Conservation (phyloP, 2,797 vertebrate species). For the Sebastes matsubarae region DNA sequence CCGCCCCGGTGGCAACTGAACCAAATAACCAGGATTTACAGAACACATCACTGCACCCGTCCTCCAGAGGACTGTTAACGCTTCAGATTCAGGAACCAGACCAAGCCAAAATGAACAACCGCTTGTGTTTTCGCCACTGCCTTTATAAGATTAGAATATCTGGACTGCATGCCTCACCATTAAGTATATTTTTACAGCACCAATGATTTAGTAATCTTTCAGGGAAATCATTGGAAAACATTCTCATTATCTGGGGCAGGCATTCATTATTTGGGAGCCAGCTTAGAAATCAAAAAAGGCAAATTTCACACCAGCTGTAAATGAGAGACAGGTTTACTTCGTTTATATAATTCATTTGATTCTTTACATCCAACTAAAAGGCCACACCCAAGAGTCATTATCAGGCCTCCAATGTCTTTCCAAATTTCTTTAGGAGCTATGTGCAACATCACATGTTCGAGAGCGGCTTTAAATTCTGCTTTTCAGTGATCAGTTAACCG, state of each 20-base stretch:
- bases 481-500: neutral
- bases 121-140: neutral
- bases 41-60: neutral
- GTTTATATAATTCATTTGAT: neutral
- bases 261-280: neutral
- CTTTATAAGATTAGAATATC: neutral
- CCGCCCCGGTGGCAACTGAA: constrained; percentile 46
- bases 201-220: neutral
- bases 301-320: neutral
- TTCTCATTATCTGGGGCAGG: neutral
- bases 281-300: neutral
- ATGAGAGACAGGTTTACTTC: neutral
- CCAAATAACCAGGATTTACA: constrained; percentile 28
- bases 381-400: neutral
- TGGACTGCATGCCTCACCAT: neutral
- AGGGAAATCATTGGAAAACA: neutral
- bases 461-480: neutral
- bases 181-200: neutral
- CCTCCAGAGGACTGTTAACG: constrained; percentile 5
- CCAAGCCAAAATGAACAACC: neutral
- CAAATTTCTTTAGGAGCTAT: neutral
- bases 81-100: neutral
- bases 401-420: neutral
- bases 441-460: neutral
- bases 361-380: neutral